Evolutionary conservation across 2,113 vertebrate species (phyloP), one percentile per base, ranked within the genome.

Genomic region (Otocyon megalotis): DNA sequence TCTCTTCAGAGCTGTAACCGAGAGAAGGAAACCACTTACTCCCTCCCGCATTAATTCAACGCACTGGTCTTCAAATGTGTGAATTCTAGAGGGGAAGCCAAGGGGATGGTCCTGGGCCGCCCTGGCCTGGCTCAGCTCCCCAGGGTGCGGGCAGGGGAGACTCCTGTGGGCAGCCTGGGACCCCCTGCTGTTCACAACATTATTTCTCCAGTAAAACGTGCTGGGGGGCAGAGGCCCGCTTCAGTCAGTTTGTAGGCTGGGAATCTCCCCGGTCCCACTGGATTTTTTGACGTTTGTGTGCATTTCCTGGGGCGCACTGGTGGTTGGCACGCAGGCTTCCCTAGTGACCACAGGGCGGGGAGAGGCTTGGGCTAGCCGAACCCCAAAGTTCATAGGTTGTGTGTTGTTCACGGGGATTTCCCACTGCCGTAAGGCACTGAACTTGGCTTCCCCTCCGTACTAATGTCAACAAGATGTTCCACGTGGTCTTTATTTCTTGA

Each of bases 401-500:
- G n/a, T 26, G 54, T 43, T 80, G 11, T 53, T 56, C 48, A 24
- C 3, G 5, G 26, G 0, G 30, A 28, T 7, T 26, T 48, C 30
- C n/a, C 30, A 2, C 43, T 71, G 30, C 56, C 11, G 14, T 5
- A 35, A 24, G 24, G 71, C 13, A 8, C 62, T 32, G 83, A 4
- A 13, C 84, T 72, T 26, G 50, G 81, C 11, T 74, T 90, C 88
- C 76, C 54, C 54, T 50, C 54, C 5, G 2, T 17, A 28, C 30
- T 62, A 74, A 35, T 11, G 32, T 43, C 88, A 81, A 32, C 24
- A 30, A 58, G 67, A 37, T 83, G 24, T 15, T 90, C 88, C 19
- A 53, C 82, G 50, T 90, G 43, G 76, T 32, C 50, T 54, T 85
- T 56, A 35, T 32, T 96, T 94, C 83, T 79, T 92, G 56, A 22